Conservation (phyloP, 2,113 vertebrate species). For the Ophthalmolycus amberensis region DNA sequence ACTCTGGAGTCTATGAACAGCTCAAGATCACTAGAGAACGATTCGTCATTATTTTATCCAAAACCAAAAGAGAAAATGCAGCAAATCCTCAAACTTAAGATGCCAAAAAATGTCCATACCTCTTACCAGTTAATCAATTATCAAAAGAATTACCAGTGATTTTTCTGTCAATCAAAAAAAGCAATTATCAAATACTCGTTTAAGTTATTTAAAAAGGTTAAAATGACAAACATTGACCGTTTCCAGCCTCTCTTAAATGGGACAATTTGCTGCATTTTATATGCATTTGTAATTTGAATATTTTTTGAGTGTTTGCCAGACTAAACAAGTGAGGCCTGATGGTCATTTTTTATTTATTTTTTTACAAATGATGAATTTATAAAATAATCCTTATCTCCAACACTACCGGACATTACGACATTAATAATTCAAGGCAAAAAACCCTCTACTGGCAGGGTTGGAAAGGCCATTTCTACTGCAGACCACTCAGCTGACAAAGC, state of each 20-base stretch:
- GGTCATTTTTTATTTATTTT: not conserved
- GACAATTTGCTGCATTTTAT: not conserved
- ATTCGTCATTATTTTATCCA: not conserved
- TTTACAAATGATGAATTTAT: not conserved
- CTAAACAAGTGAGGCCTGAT: not conserved
- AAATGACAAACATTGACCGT: not conserved
- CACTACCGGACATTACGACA: not conserved
- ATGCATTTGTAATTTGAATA: not conserved
- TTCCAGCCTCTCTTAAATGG: not conserved
- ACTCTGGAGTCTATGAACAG: not conserved
- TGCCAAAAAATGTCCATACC: too few species aligned
- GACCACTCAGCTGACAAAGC: constrained; percentile 45
- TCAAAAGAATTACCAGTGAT: not conserved
- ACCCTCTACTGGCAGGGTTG: not conserved
- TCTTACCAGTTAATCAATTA: not conserved
- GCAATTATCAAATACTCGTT: not conserved
- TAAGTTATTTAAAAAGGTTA: not conserved
- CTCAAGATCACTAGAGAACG: not conserved
- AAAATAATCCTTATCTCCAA: not conserved
- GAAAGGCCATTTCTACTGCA: constrained; percentile 39
- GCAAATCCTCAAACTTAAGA: not conserved
- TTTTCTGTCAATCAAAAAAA: not conserved
- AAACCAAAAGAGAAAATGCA: not conserved
- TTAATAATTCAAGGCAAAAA: not conserved
- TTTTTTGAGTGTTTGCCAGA: not conserved